A percentile compares a stretch with the other conserved stretches of the same genome.
phyloP scores from a whole-genome alignment of 2,888 invertebrate species.

The Scaptodrosophila latifasciaeformis region DNA sequence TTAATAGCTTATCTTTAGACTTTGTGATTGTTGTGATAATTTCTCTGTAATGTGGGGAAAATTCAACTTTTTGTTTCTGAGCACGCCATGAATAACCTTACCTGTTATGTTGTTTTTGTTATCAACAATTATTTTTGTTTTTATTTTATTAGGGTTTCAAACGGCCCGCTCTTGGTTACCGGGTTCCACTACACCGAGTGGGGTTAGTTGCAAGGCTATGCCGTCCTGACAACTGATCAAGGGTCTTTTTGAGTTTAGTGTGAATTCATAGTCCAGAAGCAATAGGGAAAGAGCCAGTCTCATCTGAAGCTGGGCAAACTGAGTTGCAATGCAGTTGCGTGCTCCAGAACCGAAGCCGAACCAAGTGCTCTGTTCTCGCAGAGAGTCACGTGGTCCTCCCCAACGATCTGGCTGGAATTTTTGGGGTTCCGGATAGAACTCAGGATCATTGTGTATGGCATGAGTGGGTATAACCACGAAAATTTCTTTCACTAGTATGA shows the following conservation, averaged over 20 bases:
- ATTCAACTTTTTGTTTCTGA: too few relatives aligned
- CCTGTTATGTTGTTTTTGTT: background rate
- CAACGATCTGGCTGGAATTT: slow-evolving; percentile 80
- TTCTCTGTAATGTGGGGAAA: too few relatives aligned
- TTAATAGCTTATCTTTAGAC: background rate
- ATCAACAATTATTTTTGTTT: background rate
- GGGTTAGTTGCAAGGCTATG: slow-evolving; percentile 54
- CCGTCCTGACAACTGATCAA: slow-evolving; percentile 56
- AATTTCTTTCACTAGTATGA: slow-evolving; percentile 56
- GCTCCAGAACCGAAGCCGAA: slow-evolving; percentile 75
- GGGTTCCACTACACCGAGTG: slow-evolving; percentile 54
- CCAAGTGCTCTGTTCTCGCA: slow-evolving; percentile 70
- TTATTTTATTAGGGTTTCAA: too few relatives aligned
- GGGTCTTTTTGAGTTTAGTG: slow-evolving; percentile 53
- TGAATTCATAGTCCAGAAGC: slow-evolving; percentile 61
- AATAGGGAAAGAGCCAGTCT: slow-evolving; percentile 59
- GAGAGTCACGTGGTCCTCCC: slow-evolving; percentile 76
- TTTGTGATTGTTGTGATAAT: background rate
- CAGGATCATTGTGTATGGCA: slow-evolving; percentile 79
- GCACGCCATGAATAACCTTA: too few relatives aligned
- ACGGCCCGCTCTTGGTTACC: slow-evolving; percentile 50
- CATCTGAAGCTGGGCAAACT: slow-evolving; percentile 68
- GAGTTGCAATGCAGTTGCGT: slow-evolving; percentile 74
- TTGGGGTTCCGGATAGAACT: slow-evolving; percentile 79
- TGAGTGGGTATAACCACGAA: slow-evolving; percentile 77